These are phyloP conservation scores for Leptocoma aspasia DNA, from an alignment of 2,113 vertebrate species.

Conservation along the genomic window DNA sequence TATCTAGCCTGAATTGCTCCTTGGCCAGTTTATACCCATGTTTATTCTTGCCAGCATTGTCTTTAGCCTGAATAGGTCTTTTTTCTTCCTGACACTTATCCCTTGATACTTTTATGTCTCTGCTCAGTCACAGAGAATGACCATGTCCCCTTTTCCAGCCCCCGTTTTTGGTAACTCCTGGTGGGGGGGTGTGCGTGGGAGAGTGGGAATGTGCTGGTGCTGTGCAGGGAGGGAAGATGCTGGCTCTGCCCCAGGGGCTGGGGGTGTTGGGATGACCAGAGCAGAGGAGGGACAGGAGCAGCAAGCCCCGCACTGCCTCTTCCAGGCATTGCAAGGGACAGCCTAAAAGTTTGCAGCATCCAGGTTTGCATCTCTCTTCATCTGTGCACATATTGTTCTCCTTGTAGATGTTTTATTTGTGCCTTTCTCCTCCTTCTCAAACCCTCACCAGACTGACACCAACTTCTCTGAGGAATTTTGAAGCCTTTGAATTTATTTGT, in stretches of 20 bases:
- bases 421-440: background rate
- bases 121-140: conserved; percentile 5
- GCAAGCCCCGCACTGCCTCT: background rate
- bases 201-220: background rate
- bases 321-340: background rate
- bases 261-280: background rate
- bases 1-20: conserved; percentile 11
- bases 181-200: background rate
- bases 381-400: background rate
- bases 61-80: conserved; percentile 39
- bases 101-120: conserved; percentile 14
- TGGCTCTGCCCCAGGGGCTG: background rate
- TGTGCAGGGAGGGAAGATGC: background rate
- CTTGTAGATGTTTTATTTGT: background rate
- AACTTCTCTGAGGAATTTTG: background rate
- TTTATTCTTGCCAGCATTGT: conserved; percentile 48
- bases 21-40: background rate
- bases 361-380: background rate
- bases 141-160: background rate
- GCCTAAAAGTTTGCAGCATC: background rate
- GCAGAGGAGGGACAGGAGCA: background rate
- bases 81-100: conserved; percentile 46
- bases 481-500: background rate
- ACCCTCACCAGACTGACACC: background rate
- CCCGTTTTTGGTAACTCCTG: background rate